Conservation (phyloP, 2,888 invertebrate genomes). For the Cosmopolites sordidus region DNA sequence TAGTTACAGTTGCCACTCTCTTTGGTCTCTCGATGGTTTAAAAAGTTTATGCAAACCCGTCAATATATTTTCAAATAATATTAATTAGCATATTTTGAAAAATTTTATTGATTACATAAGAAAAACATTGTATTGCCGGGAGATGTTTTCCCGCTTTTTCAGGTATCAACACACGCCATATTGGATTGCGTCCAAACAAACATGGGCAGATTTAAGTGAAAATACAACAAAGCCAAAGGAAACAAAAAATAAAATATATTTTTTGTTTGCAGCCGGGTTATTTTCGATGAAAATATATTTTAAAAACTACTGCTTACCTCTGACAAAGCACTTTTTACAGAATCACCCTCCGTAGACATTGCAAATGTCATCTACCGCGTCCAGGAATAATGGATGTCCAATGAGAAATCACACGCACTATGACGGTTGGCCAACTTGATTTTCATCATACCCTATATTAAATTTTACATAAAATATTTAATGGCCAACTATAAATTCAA, state of each 20-base stretch:
- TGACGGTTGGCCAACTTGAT: conserved; percentile 35
- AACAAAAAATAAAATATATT: conserved; percentile 14
- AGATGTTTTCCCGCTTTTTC: conserved; percentile 47
- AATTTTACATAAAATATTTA: no score
- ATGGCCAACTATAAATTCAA: no score
- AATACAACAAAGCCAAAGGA: conserved; percentile 8
- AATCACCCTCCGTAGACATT: conserved; percentile 50
- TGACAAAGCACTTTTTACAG: conserved; percentile 44
- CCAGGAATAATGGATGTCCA: conserved; percentile 42
- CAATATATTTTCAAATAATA: no score
- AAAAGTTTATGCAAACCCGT: no score
- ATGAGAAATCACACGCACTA: conserved; percentile 45
- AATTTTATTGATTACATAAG: no score
- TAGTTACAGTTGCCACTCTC: no score
- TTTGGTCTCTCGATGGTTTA: no score
- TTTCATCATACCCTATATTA: conserved; percentile 1
- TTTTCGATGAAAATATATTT: background rate
- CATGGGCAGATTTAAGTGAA: conserved; percentile 28
- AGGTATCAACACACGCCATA: conserved; percentile 48
- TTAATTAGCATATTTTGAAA: no score
- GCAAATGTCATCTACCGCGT: conserved; percentile 45
- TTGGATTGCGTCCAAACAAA: conserved; percentile 42
- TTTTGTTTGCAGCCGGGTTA: background rate
- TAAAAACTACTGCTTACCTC: conserved; percentile 41
- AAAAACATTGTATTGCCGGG: no score